phyloP scores from a whole-genome alignment of 2,113 vertebrate species.

The Tyrannus savana region DNA sequence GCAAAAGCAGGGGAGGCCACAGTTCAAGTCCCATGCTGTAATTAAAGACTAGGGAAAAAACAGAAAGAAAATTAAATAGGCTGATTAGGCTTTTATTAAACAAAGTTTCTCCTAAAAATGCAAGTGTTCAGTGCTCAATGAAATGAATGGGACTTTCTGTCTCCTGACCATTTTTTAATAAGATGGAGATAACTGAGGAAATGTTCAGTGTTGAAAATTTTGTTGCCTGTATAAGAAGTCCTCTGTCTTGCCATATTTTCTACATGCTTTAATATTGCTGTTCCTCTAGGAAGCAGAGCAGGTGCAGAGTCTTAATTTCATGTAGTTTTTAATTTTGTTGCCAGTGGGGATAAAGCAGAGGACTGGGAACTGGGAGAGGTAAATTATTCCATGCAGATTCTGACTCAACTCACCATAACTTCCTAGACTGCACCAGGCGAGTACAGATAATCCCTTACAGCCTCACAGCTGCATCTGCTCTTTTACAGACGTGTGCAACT shows the following conservation, averaged over 20 bases:
- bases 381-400: constrained; percentile 19
- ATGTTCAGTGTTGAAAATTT: constrained; percentile 19
- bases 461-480: neutral
- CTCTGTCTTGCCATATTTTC: constrained; percentile 17
- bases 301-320: constrained; percentile 53
- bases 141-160: constrained; percentile 46
- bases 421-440: constrained; percentile 12
- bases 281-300: constrained; percentile 43
- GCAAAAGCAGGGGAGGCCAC: neutral
- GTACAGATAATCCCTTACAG: neutral
- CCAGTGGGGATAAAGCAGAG: neutral
- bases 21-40: neutral
- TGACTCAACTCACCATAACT: constrained; percentile 8
- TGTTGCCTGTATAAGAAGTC: constrained; percentile 9
- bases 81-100: constrained; percentile 24
- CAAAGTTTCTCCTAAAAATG: constrained; percentile 20
- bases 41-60: neutral
- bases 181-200: constrained; percentile 31
- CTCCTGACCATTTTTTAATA: constrained; percentile 12
- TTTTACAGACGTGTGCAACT: neutral
- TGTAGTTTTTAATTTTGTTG: constrained; percentile 36
- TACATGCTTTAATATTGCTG: neutral
- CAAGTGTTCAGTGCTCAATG: neutral
- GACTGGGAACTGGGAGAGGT: neutral
- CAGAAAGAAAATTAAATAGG: neutral